Percentiles rank a stretch among this genome's conserved stretches.
Evolutionary conservation across 2,113 vertebrate genomes (phyloP).

Genomic region (Lethenteron reissneri): DNA sequence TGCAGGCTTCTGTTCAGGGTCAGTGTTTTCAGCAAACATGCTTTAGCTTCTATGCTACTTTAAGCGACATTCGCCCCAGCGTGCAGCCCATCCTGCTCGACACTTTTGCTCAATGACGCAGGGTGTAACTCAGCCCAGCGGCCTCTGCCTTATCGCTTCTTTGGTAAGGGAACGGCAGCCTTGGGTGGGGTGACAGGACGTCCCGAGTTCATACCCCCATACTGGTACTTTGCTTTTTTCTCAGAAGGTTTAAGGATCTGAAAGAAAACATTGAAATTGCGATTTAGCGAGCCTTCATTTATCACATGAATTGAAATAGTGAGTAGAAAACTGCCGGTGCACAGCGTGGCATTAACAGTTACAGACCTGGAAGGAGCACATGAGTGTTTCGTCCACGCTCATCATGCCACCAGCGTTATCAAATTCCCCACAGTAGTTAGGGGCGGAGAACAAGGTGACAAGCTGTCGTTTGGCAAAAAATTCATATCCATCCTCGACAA

Average conservation of each 20-base stretch:
- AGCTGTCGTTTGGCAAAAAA: slow-evolving; percentile 6
- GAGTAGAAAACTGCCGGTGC: no score
- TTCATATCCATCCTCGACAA: slow-evolving; percentile 3
- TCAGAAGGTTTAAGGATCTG: slow-evolving; percentile 82
- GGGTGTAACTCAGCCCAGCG: no score
- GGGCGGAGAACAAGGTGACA: neutral
- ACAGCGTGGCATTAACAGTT: neutral
- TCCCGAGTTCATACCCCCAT: slow-evolving; percentile 64
- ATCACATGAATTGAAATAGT: no score
- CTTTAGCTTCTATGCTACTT: no score
- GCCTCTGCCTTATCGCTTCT: slow-evolving; percentile 40
- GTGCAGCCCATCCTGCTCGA: no score
- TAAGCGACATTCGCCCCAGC: no score
- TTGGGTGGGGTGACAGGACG: slow-evolving; percentile 71
- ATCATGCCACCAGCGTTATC: slow-evolving; percentile 5
- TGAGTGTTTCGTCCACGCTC: slow-evolving; percentile 4
- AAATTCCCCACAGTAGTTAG: slow-evolving; percentile 4
- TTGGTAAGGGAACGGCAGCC: slow-evolving; percentile 69
- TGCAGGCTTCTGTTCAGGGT: no score
- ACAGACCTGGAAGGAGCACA: slow-evolving; percentile 4
- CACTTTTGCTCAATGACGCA: no score
- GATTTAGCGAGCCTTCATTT: no score
- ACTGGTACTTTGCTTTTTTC: slow-evolving; percentile 89
- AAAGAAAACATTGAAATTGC: slow-evolving; percentile 10
- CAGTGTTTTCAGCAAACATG: no score